Evolutionary conservation across 2,797 vertebrate species (phyloP), one percentile per base, ranked within the genome.

Genomic region (Mormyrops attenuatus): DNA sequence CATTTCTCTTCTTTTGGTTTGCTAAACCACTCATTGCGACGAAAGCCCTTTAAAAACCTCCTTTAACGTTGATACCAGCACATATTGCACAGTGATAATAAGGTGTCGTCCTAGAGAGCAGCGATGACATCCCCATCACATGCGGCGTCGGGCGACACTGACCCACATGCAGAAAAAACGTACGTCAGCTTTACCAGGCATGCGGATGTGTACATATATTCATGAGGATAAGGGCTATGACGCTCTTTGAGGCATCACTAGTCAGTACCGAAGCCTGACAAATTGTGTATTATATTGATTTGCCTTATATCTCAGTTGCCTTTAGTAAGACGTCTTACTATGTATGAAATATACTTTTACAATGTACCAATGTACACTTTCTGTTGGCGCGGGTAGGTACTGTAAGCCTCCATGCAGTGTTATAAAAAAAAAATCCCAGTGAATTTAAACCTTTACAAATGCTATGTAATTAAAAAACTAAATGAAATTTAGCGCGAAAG

Each of bases 251-350:
- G 90, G 91, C 89, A 88, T 91, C 91, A 91, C 41, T 53, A 63
- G 88, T 77, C 53, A 82, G 85, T 69, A 53, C 85, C 55, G 77
- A 88, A 89, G 91, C 90, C 90, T 90, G 91, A 0, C 2, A 88
- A 91, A 91, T 89, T 89, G 41, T 94, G 89, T 90, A 89, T 86
- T 41, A 94, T 94, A 95, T 95, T 96, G 96, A 96, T 97, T 95
- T 98, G 97, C 97, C 97, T 98, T 98, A 98, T 95, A 96, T 97
- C 95, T 96, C 96, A 96, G 97, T 96, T 97, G 97, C 97, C 97
- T 98, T 99, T 95, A 96, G 93, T 91, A 88, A 94, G 92, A 85
- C 34, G 41, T 94, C 95, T 95, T 93, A 94, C 94, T 95, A 94
- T 96, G 94, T 94, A 94, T 57, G 80, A 89, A 55, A 73, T 84